These are phyloP conservation scores for Drosophila tropicalis DNA, from an alignment of 1,140 invertebrate genomes.

Conservation along the genomic window DNA sequence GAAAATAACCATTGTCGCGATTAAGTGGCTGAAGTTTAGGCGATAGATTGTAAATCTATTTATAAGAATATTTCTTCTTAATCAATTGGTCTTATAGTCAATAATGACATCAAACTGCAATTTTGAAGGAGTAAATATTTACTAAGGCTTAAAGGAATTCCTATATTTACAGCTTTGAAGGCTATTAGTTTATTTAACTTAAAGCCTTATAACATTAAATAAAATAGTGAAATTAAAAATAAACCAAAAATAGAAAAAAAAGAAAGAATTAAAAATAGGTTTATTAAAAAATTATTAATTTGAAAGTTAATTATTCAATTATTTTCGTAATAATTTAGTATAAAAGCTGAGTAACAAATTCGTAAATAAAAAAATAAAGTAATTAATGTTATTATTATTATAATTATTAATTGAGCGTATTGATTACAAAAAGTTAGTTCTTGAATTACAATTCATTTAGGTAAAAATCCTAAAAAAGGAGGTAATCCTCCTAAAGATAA, in stretches of 20 bases:
- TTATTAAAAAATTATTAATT: constrained; percentile 46
- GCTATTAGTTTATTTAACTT: constrained; percentile 85
- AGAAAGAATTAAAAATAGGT: constrained; percentile 78
- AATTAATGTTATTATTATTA: constrained; percentile 84
- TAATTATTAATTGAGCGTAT: constrained; percentile 60
- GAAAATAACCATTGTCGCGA: constrained; percentile 86
- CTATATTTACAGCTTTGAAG: constrained; percentile 85
- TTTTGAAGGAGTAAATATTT: constrained; percentile 83
- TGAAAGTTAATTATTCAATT: constrained; percentile 63
- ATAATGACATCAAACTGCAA: constrained; percentile 85
- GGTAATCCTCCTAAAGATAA: constrained; percentile 84
- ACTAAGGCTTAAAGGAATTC: constrained; percentile 80
- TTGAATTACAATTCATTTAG: constrained; percentile 83
- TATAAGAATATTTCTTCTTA: constrained; percentile 84
- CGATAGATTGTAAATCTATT: constrained; percentile 85
- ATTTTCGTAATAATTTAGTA: constrained; percentile 81
- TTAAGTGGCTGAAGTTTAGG: constrained; percentile 85
- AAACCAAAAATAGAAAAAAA: constrained; percentile 73
- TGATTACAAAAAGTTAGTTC: constrained; percentile 56
- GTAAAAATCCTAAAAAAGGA: constrained; percentile 84
- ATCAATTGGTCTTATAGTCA: constrained; percentile 83
- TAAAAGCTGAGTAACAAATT: constrained; percentile 81
- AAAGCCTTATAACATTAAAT: constrained; percentile 84
- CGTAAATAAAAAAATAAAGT: constrained; percentile 84
- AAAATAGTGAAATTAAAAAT: constrained; percentile 76